phyloP scores from a whole-genome alignment of 2,113 vertebrate species.

The Plestiodon gilberti region DNA sequence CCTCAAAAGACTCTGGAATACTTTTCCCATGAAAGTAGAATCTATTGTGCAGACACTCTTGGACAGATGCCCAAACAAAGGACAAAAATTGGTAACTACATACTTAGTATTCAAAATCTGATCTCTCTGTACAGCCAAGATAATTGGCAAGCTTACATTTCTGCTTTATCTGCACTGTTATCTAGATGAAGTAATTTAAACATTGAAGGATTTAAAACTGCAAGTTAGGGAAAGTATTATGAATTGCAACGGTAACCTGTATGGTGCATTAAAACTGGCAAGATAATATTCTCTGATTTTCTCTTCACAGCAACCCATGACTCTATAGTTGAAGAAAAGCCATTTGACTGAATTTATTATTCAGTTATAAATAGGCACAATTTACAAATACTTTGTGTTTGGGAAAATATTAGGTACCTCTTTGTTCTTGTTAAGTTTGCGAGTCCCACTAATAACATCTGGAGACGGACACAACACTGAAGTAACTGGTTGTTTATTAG shows the following conservation, averaged over 20 bases:
- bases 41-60: not conserved
- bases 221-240: constrained; percentile 6
- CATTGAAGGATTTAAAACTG: constrained; percentile 25
- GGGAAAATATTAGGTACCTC: not conserved
- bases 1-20: not conserved
- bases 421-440: too few species aligned
- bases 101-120: not conserved
- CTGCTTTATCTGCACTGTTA: not conserved
- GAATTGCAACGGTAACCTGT: not conserved
- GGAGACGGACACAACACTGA: not conserved
- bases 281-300: not conserved
- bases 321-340: not conserved
- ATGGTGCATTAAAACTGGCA: not conserved
- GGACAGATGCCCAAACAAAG: not conserved
- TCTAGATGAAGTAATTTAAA: not conserved
- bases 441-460: not conserved
- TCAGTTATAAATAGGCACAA: not conserved
- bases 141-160: not conserved
- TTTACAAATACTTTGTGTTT: not conserved
- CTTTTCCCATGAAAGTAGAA: not conserved
- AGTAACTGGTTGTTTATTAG: not conserved
- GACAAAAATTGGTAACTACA: not conserved
- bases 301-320: not conserved
- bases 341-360: not conserved
- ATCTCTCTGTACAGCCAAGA: not conserved